phyloP scores from a whole-genome alignment of 2,888 invertebrate genomes.

The Arge pagana region DNA sequence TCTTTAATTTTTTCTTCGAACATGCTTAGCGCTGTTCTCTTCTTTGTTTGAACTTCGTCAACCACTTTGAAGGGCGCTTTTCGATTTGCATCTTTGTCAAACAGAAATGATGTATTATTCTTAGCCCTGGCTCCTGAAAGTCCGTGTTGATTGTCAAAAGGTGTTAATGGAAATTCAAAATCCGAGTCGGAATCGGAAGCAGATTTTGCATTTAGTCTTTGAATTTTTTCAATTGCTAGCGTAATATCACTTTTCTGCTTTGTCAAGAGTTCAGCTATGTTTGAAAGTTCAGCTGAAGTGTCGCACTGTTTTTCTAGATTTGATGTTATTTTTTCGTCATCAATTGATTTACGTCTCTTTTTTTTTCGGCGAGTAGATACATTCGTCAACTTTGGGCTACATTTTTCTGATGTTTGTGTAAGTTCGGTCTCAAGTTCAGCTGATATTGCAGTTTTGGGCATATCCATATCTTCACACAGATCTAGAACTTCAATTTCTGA shows the following conservation, averaged over 20 bases:
- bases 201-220: slow-evolving; percentile 37
- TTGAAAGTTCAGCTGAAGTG: not conserved
- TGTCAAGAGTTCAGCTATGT: not conserved
- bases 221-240: slow-evolving; percentile 43
- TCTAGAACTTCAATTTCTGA: slow-evolving; percentile 1
- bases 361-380: slow-evolving; percentile 10
- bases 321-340: not conserved
- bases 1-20: slow-evolving; percentile 24
- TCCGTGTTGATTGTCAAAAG: slow-evolving; percentile 39
- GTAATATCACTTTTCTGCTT: slow-evolving; percentile 41
- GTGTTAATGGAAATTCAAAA: slow-evolving; percentile 25
- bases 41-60: not conserved
- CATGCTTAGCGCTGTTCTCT: slow-evolving; percentile 22
- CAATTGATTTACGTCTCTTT: not conserved
- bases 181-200: slow-evolving; percentile 37
- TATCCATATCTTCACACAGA: not conserved
- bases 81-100: not conserved
- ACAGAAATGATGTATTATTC: slow-evolving; percentile 7
- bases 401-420: not conserved
- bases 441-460: not conserved
- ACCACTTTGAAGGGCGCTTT: not conserved
- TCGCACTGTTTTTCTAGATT: too few species aligned
- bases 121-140: too few species aligned
- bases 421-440: not conserved
- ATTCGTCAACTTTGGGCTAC: too few species aligned